Conservation (phyloP, 2,113 vertebrate species). For the Alectura lathami region DNA sequence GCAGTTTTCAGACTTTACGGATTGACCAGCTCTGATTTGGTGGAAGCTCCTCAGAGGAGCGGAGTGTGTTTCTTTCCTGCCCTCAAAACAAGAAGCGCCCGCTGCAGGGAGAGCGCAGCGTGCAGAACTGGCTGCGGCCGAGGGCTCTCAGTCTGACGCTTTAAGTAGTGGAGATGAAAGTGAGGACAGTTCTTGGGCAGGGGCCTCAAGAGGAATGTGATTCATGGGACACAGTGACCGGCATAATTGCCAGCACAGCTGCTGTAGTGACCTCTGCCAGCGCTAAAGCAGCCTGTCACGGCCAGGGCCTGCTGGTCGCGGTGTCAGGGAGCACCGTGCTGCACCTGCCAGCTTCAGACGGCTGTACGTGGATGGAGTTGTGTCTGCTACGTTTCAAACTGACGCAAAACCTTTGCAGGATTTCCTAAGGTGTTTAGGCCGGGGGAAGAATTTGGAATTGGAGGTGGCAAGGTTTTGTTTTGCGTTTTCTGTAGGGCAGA, state of each 20-base stretch:
- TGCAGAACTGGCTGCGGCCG: neutral
- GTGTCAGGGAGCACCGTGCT: neutral
- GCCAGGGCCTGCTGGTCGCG: neutral
- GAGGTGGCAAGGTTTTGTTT: neutral
- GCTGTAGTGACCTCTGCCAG: neutral
- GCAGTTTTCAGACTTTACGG: neutral
- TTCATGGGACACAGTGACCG: neutral
- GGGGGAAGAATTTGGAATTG: neutral
- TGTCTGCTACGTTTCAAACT: neutral
- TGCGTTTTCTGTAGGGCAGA: neutral
- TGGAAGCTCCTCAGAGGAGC: neutral
- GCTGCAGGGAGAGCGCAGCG: neutral
- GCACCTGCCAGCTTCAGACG: neutral
- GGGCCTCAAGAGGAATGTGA: conserved; percentile 3
- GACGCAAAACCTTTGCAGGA: neutral
- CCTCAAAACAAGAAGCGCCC: neutral
- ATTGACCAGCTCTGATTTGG: neutral
- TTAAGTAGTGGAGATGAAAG: neutral
- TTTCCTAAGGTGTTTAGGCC: neutral
- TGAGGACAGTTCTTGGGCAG: conserved; percentile 39
- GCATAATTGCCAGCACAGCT: neutral
- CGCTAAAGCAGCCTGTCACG: neutral
- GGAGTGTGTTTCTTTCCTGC: neutral
- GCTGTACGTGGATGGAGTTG: fast-evolving
- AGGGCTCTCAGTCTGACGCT: neutral